Evolutionary conservation across 2,113 vertebrate genomes (phyloP).

Genomic region (Poeciliopsis retropinna): DNA sequence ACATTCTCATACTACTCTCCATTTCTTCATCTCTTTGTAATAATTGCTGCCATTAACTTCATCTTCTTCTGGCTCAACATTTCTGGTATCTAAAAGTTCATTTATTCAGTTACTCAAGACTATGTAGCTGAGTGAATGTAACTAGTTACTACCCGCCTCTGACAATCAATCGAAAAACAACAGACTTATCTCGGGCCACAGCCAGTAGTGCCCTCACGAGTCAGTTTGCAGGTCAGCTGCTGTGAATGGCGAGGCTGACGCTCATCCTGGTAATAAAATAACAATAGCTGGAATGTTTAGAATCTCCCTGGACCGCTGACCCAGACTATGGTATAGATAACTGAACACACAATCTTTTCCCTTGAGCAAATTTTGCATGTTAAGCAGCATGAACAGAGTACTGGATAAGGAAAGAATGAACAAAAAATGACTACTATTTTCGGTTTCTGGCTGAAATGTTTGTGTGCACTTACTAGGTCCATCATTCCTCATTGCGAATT

Average conservation of each 20-base stretch:
- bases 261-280: conserved; percentile 67
- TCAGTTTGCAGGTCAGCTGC: conserved; percentile 64
- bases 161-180: too few relatives aligned
- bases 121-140: too few relatives aligned
- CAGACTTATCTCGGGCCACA: conserved; percentile 3
- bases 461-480: neutral
- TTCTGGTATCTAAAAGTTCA: too few relatives aligned
- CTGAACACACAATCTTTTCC: conserved; percentile 29
- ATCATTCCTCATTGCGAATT: neutral
- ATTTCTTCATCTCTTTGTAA: too few relatives aligned
- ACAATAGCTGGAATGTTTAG: conserved; percentile 77
- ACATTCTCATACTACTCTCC: too few relatives aligned
- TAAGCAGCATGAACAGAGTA: conserved; percentile 14
- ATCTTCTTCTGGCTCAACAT: too few relatives aligned
- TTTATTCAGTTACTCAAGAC: too few relatives aligned
- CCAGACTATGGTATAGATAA: conserved; percentile 42
- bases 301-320: conserved; percentile 57
- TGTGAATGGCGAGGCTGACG: conserved; percentile 68
- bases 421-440: conserved; percentile 3
- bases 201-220: conserved; percentile 23
- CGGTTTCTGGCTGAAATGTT: conserved; percentile 14
- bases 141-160: too few relatives aligned
- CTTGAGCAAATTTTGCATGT: conserved; percentile 25
- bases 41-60: too few relatives aligned
- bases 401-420: conserved; percentile 8